Conservation (phyloP, 2,797 vertebrate genomes). For the Myotis vivesi region DNA sequence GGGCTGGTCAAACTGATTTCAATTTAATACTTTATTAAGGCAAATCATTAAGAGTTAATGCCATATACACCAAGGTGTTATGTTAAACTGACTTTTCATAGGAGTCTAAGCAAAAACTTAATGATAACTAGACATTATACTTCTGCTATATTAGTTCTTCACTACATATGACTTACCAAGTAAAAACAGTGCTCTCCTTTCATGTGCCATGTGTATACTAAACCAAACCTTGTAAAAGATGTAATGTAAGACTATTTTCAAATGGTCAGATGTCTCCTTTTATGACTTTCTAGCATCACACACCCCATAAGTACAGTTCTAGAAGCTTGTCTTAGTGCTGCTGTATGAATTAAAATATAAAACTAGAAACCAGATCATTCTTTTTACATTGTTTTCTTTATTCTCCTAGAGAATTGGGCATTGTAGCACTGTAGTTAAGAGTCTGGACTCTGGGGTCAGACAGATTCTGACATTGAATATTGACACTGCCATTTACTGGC, state of each 20-base stretch:
- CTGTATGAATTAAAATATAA: neutral
- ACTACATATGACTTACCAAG: conserved; percentile 43
- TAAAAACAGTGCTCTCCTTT: conserved; percentile 33
- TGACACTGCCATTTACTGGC: neutral
- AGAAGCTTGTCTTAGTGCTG: neutral
- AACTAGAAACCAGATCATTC: neutral
- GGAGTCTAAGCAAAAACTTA: conserved; percentile 18
- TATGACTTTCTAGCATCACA: conserved; percentile 40
- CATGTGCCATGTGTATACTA: conserved; percentile 21
- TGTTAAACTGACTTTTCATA: conserved; percentile 22
- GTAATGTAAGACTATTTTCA: conserved; percentile 22
- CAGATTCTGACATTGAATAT: neutral
- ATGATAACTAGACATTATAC: neutral
- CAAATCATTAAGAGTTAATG: conserved; percentile 18
- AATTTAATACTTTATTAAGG: conserved; percentile 52
- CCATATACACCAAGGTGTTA: conserved; percentile 33
- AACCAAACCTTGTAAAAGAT: conserved; percentile 20
- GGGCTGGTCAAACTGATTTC: conserved; percentile 21
- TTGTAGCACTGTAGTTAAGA: conserved; percentile 2
- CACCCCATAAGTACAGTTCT: neutral
- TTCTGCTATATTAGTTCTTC: conserved; percentile 35
- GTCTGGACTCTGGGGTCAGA: neutral
- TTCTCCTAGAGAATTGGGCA: neutral
- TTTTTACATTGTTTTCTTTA: conserved; percentile 29
- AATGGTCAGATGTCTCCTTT: conserved; percentile 3